phyloP scores from a whole-genome alignment of 2,888 invertebrate species.

The Catocala fraxini region DNA sequence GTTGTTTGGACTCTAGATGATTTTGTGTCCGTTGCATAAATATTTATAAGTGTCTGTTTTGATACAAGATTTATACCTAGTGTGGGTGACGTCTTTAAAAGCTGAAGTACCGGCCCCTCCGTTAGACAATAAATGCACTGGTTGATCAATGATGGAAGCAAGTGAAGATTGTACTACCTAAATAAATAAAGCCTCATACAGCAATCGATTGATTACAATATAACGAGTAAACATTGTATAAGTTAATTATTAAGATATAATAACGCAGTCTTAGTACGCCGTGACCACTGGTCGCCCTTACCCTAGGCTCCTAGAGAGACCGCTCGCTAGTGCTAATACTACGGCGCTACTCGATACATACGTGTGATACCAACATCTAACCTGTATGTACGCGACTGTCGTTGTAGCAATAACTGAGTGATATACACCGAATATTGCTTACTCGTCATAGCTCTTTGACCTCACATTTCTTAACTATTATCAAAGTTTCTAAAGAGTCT shows the following conservation, averaged over 20 bases:
- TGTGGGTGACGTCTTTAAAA: too few species aligned
- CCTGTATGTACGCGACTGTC: conserved; percentile 58
- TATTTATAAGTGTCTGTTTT: too few species aligned
- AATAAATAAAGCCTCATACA: conserved; percentile 40
- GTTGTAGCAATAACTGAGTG: conserved; percentile 45
- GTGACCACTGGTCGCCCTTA: conserved; percentile 65
- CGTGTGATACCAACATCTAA: conserved; percentile 69
- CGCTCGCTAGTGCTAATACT: conserved; percentile 64
- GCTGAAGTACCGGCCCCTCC: too few species aligned
- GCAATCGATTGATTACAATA: conserved; percentile 53
- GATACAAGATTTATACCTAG: too few species aligned
- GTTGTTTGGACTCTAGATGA: too few species aligned
- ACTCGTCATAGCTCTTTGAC: conserved; percentile 2
- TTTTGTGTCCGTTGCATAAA: too few species aligned
- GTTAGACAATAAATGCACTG: not conserved
- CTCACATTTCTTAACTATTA: not conserved
- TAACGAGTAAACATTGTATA: conserved; percentile 78
- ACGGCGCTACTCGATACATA: conserved; percentile 69
- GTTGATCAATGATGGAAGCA: not conserved
- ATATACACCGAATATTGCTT: conserved; percentile 23
- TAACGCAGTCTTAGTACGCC: conserved; percentile 84
- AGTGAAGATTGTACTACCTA: conserved; percentile 10
- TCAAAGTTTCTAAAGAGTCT: too few species aligned
- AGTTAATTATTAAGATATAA: conserved; percentile 54
- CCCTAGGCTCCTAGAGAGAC: conserved; percentile 73